A percentile compares a stretch with the other conserved stretches of the same genome.
phyloP scores from a whole-genome alignment of 2,888 invertebrate species.

The Erynnis tages region DNA sequence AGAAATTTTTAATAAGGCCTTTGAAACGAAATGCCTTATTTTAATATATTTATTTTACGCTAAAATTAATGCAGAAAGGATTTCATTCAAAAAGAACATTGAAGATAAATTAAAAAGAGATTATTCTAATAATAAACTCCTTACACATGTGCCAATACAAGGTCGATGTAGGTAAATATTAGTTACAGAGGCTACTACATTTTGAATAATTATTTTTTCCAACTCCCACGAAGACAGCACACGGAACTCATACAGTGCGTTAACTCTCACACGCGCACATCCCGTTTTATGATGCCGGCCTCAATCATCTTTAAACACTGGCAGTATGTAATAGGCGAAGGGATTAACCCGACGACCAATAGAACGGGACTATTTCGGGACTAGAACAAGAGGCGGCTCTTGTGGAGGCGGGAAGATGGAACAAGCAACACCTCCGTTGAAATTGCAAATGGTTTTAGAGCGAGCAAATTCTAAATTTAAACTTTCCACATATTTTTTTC shows the following conservation, averaged over 20 bases:
- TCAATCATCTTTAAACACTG: slow-evolving; percentile 37
- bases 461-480: slow-evolving; percentile 33
- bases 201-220: no score
- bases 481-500: slow-evolving; percentile 1
- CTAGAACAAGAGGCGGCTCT: slow-evolving; percentile 60
- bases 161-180: no score
- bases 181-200: no score
- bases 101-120: no score
- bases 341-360: slow-evolving; percentile 65
- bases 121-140: no score
- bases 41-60: no score
- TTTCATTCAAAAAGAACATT: no score
- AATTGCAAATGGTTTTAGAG: slow-evolving; percentile 42
- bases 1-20: no score
- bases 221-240: neutral
- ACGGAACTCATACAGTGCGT: neutral
- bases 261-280: neutral
- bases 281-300: neutral
- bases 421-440: slow-evolving; percentile 39
- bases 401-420: slow-evolving; percentile 52
- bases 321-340: slow-evolving; percentile 58
- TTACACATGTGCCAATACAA: no score
- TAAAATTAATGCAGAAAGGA: no score
- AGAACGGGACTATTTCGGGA: slow-evolving; percentile 59
- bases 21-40: no score